Percentiles rank a stretch among this genome's conserved stretches.
Evolutionary conservation across 2,888 invertebrate genomes (phyloP).

Genomic region (Operophtera brumata): DNA sequence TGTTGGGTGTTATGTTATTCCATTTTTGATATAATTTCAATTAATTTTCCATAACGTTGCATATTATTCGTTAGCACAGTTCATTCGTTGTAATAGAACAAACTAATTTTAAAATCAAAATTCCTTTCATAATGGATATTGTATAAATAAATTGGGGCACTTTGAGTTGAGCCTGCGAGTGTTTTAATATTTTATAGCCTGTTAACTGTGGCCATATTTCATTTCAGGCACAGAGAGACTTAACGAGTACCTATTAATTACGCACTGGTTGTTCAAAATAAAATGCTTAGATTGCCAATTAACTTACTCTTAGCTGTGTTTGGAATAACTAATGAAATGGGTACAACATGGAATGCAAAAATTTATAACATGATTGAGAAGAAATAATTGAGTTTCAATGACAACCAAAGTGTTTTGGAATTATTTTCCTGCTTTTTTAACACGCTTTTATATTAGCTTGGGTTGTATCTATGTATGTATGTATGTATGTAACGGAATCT

Average conservation of each 20-base stretch:
- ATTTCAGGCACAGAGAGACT: slow-evolving; percentile 27
- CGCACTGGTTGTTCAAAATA: slow-evolving; percentile 30
- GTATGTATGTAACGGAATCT: no score
- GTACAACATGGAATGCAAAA: background rate
- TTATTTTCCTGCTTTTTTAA: no score
- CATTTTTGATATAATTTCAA: no score
- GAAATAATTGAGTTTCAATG: no score
- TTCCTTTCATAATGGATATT: slow-evolving; percentile 17
- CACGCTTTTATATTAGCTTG: no score
- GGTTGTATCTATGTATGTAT: no score
- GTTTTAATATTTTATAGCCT: slow-evolving; percentile 34
- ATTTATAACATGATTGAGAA: no score
- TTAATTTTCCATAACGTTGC: no score
- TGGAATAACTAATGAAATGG: slow-evolving; percentile 23
- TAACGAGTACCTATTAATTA: slow-evolving; percentile 32
- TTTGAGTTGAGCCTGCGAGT: slow-evolving; percentile 30
- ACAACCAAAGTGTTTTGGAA: no score
- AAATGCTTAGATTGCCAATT: slow-evolving; percentile 35
- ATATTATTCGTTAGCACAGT: background rate
- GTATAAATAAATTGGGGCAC: slow-evolving; percentile 25
- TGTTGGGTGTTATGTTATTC: no score
- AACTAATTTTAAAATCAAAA: background rate
- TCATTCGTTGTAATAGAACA: background rate
- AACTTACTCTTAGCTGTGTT: slow-evolving; percentile 28
- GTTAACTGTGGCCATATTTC: slow-evolving; percentile 33